Base-by-base conservation (phyloP, 2,888 invertebrate species). In the Isoperla grammatica region DNA sequence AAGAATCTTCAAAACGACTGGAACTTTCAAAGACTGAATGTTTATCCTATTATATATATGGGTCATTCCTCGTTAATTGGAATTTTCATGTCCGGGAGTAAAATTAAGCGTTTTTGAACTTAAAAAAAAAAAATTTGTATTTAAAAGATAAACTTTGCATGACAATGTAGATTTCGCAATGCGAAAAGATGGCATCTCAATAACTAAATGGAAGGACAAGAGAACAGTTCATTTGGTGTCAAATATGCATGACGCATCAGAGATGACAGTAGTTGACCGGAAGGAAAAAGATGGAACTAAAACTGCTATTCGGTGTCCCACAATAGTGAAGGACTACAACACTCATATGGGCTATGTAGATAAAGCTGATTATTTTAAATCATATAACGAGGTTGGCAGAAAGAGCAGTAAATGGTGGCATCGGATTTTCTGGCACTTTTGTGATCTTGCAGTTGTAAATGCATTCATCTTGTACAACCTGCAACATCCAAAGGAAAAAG, bases 171-270 rank as follows among this genome's bases (percentile, higher is more conserved):
- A n/a, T n/a, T n/a, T n/a, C n/a, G n/a, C n/a, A n/a, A n/a, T n/a
- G n/a, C n/a, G n/a, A n/a, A n/a, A n/a, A n/a, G n/a, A n/a, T n/a
- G n/a, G n/a, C n/a, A n/a, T n/a, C n/a, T n/a, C n/a, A n/a, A n/a
- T n/a, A n/a, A n/a, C n/a, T n/a, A n/a, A n/a, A n/a, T 45, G 45
- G 45, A 45, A 45, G 17, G 45, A 45, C 11, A 45, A 45, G 19
- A 15, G 45, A 5, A 45, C 19, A 19, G 45, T 45, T 3, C 13
- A 17, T 3, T 45, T 45, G 6, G 19, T 45, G 3, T 45, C 45
- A 3, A 45, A 45, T 15, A 45, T 45, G 45, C 45, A 45, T 45
- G 45, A 45, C 19, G 45, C 13, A 4, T 4, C 12, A 11, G 15
- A 13, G 9, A 45, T 45, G 45, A 20, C 19, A 17, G 11, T 17